phyloP scores from a whole-genome alignment of 1,140 invertebrate species.

The Drosophila kikkawai region DNA sequence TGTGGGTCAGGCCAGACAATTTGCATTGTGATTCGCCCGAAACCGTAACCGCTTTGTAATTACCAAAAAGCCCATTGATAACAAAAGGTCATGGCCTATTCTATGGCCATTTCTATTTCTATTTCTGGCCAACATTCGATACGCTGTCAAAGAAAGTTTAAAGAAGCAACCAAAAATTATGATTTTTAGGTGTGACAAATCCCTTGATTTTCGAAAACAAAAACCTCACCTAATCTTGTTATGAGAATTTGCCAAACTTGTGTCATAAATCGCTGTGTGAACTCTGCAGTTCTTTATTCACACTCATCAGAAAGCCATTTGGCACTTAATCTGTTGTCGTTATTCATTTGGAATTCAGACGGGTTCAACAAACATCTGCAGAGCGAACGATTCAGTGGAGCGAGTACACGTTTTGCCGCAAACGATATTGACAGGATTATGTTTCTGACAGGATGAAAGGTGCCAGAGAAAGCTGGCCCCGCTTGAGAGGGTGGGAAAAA shows the following conservation, averaged over 20 bases:
- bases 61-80: conserved; percentile 31
- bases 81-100: conserved; percentile 25
- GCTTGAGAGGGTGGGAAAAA: conserved; percentile 35
- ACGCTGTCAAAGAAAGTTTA: conserved; percentile 25
- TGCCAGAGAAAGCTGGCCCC: conserved; percentile 30
- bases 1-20: conserved; percentile 45
- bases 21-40: conserved; percentile 49
- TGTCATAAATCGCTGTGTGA: conserved; percentile 26
- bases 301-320: conserved; percentile 55
- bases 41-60: conserved; percentile 42
- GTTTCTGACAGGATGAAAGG: conserved; percentile 38
- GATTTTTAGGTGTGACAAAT: conserved; percentile 35
- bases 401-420: conserved; percentile 24
- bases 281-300: conserved; percentile 38
- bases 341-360: conserved; percentile 13
- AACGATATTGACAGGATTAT: conserved; percentile 43
- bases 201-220: conserved; percentile 15
- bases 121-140: background rate
- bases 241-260: conserved; percentile 29
- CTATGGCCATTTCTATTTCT: conserved; percentile 11
- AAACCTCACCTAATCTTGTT: conserved; percentile 31
- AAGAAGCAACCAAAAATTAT: background rate
- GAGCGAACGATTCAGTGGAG: conserved; percentile 23
- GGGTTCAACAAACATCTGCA: conserved; percentile 49
- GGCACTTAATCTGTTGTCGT: conserved; percentile 20